Evolutionary conservation across 1,140 invertebrate species (phyloP).

Genomic region (Drosophila sp.): DNA sequence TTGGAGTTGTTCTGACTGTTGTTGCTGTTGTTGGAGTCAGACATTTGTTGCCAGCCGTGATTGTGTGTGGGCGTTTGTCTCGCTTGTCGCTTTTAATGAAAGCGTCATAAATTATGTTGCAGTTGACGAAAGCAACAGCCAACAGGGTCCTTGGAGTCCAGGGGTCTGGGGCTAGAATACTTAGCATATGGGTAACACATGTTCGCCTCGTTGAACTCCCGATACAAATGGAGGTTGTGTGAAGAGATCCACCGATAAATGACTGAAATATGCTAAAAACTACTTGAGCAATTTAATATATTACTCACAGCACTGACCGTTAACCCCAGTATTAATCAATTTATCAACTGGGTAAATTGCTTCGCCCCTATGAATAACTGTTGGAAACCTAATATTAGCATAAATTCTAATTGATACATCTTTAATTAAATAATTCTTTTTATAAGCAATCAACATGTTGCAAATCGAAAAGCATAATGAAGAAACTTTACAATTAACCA

Average conservation of each 20-base stretch:
- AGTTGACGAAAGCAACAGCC: conserved; percentile 82
- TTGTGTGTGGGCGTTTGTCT: conserved; percentile 79
- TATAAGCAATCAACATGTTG: too few relatives aligned
- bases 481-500: too few relatives aligned
- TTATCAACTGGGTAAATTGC: not conserved
- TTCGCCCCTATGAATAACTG: not conserved
- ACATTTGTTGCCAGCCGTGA: conserved; percentile 72
- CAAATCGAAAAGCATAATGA: too few relatives aligned
- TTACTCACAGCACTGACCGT: not conserved
- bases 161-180: conserved; percentile 38
- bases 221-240: conserved; percentile 27
- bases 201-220: conserved; percentile 10
- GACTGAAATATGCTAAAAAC: conserved; percentile 24
- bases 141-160: conserved; percentile 27
- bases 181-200: conserved; percentile 70
- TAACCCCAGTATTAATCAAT: not conserved
- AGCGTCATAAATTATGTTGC: conserved; percentile 84
- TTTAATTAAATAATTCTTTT: too few relatives aligned
- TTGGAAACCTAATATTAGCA: too few relatives aligned
- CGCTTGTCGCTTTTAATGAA: conserved; percentile 83
- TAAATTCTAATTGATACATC: too few relatives aligned
- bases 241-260: conserved; percentile 5
- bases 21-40: conserved; percentile 19
- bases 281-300: not conserved
- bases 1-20: conserved; percentile 8